These are phyloP conservation scores for Reinhardtius hippoglossoides DNA, from an alignment of 2,113 vertebrate species.

Conservation along the genomic window DNA sequence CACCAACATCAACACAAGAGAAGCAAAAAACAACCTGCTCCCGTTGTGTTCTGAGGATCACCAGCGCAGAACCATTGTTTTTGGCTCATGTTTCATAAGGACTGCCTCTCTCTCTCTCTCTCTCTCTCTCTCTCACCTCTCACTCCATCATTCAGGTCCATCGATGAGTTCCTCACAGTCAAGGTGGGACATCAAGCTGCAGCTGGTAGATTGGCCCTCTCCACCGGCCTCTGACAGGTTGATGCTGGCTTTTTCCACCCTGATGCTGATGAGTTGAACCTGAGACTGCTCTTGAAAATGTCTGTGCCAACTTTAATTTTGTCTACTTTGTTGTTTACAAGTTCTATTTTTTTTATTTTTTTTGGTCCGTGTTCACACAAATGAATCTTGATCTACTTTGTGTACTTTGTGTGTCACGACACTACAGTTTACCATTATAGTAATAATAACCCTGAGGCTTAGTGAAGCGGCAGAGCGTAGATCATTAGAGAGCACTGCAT, in stretches of 20 bases:
- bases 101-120: slow-evolving; percentile 37
- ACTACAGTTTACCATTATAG: slow-evolving; percentile 27
- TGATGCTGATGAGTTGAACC: slow-evolving; percentile 1
- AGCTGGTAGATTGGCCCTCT: not conserved
- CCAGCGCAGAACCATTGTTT: slow-evolving; percentile 6
- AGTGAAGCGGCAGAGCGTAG: slow-evolving; percentile 30
- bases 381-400: not conserved
- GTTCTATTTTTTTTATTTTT: slow-evolving; percentile 14
- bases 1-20: slow-evolving; percentile 35
- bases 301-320: slow-evolving; percentile 64
- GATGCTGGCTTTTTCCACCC: not conserved
- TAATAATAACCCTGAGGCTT: slow-evolving; percentile 30
- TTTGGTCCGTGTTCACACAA: slow-evolving; percentile 17
- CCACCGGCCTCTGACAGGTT: no score
- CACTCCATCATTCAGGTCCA: slow-evolving; percentile 51
- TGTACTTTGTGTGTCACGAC: slow-evolving; percentile 35
- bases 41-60: slow-evolving; percentile 19
- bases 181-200: slow-evolving; percentile 19
- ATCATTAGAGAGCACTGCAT: slow-evolving; percentile 60
- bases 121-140: slow-evolving; percentile 41
- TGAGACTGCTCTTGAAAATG: slow-evolving; percentile 28
- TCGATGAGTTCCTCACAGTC: slow-evolving; percentile 20
- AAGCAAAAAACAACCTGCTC: slow-evolving; percentile 34
- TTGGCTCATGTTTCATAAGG: slow-evolving; percentile 21
- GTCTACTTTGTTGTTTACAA: slow-evolving; percentile 52